Conservation (phyloP, 23 tunicate genomes). For the Clavelina lepadiformis region DNA sequence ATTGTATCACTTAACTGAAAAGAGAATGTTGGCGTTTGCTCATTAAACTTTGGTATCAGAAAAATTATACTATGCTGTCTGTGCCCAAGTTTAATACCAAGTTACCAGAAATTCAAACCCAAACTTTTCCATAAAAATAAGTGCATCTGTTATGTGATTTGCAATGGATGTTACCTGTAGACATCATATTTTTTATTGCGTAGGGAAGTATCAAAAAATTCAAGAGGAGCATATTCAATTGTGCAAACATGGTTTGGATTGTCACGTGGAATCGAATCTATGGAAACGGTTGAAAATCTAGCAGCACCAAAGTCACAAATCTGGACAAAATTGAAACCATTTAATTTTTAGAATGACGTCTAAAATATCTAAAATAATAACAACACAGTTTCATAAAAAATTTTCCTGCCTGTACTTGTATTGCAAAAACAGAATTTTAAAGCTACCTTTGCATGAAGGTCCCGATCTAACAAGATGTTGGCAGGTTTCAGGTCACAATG, state of each 20-base stretch:
- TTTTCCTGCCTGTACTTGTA: background rate
- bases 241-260: background rate
- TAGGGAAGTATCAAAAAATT: background rate
- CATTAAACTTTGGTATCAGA: no score
- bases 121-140: no score
- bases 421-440: no score
- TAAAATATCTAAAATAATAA: no score
- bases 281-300: background rate
- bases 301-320: slow-evolving; percentile 5
- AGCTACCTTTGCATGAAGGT: slow-evolving; percentile 16
- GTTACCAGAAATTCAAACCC: no score
- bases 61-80: no score
- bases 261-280: background rate
- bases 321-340: background rate
- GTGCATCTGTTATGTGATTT: no score
- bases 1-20: no score
- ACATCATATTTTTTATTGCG: background rate
- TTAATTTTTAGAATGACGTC: no score
- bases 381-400: background rate
- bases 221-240: background rate
- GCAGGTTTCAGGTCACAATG: slow-evolving; percentile 42
- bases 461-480: slow-evolving; percentile 22
- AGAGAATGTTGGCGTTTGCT: no score
- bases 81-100: no score
- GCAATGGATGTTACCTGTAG: slow-evolving; percentile 3